Evolutionary conservation across 1,140 invertebrate genomes (phyloP).

Genomic region (Microplitis mediator): DNA sequence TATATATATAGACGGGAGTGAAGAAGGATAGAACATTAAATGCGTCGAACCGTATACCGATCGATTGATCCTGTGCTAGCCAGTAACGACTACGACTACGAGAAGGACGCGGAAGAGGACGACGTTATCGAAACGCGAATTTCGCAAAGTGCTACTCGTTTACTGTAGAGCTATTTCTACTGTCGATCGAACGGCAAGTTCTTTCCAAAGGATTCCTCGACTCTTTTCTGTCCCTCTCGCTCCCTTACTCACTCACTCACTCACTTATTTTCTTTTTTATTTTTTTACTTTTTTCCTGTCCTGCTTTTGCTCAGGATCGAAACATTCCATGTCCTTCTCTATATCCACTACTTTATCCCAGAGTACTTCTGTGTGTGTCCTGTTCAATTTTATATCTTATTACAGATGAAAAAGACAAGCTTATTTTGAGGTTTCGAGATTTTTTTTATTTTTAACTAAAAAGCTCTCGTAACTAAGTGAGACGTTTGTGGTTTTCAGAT

Average conservation of each 20-base stretch:
- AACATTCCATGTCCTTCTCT: not conserved
- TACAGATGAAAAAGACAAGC: too few species aligned
- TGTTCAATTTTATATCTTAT: too few species aligned
- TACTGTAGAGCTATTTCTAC: slow-evolving; percentile 27
- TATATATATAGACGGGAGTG: too few species aligned
- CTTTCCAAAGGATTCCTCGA: slow-evolving; percentile 13
- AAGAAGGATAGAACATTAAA: not conserved
- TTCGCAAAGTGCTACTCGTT: slow-evolving; percentile 34
- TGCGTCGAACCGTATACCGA: slow-evolving; percentile 21
- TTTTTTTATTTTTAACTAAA: too few species aligned
- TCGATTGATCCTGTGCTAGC: slow-evolving; percentile 21
- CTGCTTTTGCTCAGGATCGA: not conserved
- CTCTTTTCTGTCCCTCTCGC: not conserved
- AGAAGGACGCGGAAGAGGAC: not conserved
- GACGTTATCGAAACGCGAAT: slow-evolving; percentile 32
- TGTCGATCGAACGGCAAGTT: slow-evolving; percentile 20
- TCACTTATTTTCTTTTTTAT: not conserved
- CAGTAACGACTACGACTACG: slow-evolving; percentile 17
- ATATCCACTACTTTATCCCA: not conserved
- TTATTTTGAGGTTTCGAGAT: too few species aligned
- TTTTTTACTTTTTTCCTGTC: not conserved
- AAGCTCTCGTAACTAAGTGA: too few species aligned
- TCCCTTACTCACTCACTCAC: not conserved
- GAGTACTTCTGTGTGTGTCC: not conserved
- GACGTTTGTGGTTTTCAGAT: too few species aligned